A percentile compares a stretch with the other conserved stretches of the same genome.
phyloP scores from a whole-genome alignment of 1,140 invertebrate genomes.

The Copidosoma floridanum region DNA sequence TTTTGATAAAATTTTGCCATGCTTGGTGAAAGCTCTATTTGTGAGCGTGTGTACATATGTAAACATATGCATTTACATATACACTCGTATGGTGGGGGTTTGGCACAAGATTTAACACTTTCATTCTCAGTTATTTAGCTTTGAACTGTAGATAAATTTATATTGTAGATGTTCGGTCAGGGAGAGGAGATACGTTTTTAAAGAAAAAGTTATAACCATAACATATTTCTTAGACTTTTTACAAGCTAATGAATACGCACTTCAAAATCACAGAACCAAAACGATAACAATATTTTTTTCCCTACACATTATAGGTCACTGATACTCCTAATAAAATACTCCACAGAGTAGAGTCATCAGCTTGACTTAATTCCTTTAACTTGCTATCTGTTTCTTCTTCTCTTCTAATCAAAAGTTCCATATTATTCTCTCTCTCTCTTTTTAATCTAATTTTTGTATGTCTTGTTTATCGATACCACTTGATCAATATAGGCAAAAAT shows the following conservation, averaged over 20 bases:
- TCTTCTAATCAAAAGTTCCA: slow-evolving; percentile 9
- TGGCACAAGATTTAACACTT: slow-evolving; percentile 51
- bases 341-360: slow-evolving; percentile 31
- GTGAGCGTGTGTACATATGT: slow-evolving; percentile 15
- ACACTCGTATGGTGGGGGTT: slow-evolving; percentile 33
- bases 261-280: slow-evolving; percentile 58
- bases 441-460: slow-evolving; percentile 14
- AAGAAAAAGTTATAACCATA: slow-evolving; percentile 51
- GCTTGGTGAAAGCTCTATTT: slow-evolving; percentile 12
- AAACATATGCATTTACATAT: slow-evolving; percentile 5
- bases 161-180: no score
- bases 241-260: slow-evolving; percentile 56
- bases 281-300: slow-evolving; percentile 51
- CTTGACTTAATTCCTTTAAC: no score
- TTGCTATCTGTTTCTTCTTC: background rate
- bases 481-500: slow-evolving; percentile 50
- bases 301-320: slow-evolving; percentile 34
- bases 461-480: slow-evolving; percentile 44
- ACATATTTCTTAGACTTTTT: slow-evolving; percentile 54
- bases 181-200: slow-evolving; percentile 19
- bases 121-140: slow-evolving; percentile 47
- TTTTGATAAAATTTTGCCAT: slow-evolving; percentile 31
- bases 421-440: no score
- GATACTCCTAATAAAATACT: slow-evolving; percentile 28
- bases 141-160: slow-evolving; percentile 39